Conservation (phyloP, 2,113 vertebrate species). For the Oxyura jamaicensis region DNA sequence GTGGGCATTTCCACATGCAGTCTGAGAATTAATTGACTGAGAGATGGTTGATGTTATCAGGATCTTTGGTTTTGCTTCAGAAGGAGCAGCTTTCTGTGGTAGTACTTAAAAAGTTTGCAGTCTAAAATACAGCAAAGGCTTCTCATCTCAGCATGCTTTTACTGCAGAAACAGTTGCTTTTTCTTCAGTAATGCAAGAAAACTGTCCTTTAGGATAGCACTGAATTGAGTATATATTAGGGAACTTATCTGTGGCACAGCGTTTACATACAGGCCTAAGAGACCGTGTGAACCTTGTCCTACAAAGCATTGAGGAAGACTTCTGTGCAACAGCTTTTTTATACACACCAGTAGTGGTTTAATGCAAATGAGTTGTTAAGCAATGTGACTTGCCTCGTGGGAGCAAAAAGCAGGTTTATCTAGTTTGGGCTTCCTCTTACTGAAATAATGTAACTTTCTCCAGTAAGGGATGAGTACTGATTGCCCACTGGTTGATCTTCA, state of each 20-base stretch:
- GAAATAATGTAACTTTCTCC: not conserved
- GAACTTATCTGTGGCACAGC: accelerated
- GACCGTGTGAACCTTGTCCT: not conserved
- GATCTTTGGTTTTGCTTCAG: not conserved
- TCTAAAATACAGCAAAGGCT: not conserved
- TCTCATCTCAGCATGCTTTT: not conserved
- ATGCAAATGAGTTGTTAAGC: not conserved
- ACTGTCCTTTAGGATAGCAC: not conserved
- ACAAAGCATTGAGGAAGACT: accelerated
- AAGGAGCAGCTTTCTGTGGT: not conserved
- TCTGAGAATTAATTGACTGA: not conserved
- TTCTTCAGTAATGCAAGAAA: not conserved
- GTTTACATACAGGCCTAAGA: accelerated
- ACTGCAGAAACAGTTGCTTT: not conserved
- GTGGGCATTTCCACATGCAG: not conserved
- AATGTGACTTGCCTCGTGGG: not conserved
- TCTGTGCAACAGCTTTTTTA: accelerated
- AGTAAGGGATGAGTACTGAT: too few species aligned
- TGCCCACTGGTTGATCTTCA: not conserved
- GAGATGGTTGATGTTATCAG: not conserved
- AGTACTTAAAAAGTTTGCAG: not conserved
- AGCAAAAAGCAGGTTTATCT: not conserved
- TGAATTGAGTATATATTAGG: not conserved
- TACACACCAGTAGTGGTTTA: not conserved
- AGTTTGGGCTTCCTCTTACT: accelerated